Conservation (phyloP, 2,888 invertebrate genomes). For the Cistogaster globosa region DNA sequence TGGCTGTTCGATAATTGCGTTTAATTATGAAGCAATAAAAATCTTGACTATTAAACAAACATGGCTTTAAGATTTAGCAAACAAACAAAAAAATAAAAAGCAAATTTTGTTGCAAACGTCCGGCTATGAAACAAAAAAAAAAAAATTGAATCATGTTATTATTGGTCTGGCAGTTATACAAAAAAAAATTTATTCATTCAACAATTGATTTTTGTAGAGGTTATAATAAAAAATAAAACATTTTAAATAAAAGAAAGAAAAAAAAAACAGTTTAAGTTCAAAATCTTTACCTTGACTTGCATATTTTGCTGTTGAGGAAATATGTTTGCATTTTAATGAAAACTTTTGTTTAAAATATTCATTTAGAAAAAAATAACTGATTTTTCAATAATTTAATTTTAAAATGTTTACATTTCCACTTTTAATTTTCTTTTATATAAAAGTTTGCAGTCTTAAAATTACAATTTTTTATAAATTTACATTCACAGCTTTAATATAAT, state of each 20-base stretch:
- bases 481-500: no score
- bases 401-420: no score
- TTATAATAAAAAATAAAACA: constrained; percentile 5
- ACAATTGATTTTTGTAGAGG: constrained; percentile 60
- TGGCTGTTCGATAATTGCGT: constrained; percentile 81
- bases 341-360: no score
- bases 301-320: constrained; percentile 58
- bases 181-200: constrained; percentile 34
- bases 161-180: constrained; percentile 38
- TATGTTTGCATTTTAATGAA: neutral
- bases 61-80: constrained; percentile 34
- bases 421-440: no score
- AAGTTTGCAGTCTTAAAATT: no score
- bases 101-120: constrained; percentile 71
- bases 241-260: no score
- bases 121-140: constrained; percentile 56
- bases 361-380: no score
- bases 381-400: no score
- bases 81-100: constrained; percentile 43
- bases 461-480: no score
- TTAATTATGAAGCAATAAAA: constrained; percentile 78
- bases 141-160: constrained; percentile 19
- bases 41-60: constrained; percentile 24
- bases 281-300: constrained; percentile 69
- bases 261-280: constrained; percentile 65